Percentiles rank a stretch among this genome's conserved stretches.
Evolutionary conservation across 1,140 invertebrate genomes (phyloP).

Genomic region (Eupristina koningsbergeri): DNA sequence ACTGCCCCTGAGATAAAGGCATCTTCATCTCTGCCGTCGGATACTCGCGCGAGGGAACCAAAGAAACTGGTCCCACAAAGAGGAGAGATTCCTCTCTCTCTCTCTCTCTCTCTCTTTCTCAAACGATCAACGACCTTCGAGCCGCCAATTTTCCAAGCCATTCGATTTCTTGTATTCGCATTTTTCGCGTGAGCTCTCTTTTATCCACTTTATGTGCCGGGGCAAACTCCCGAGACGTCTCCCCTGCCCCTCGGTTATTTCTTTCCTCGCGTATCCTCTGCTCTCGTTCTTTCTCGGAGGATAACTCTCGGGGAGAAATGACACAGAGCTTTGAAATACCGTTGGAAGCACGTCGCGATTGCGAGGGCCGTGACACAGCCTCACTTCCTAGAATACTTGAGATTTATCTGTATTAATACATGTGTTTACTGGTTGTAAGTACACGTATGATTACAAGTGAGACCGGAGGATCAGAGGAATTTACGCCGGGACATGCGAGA

Average conservation of each 20-base stretch:
- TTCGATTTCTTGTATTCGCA: conserved; percentile 37
- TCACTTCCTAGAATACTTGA: conserved; percentile 26
- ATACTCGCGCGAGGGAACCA: neutral
- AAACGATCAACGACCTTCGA: conserved; percentile 42
- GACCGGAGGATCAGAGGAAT: neutral
- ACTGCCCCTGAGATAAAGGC: conserved; percentile 33
- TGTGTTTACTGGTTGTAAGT: neutral
- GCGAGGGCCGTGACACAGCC: neutral
- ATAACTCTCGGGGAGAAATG: neutral
- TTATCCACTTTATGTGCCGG: neutral
- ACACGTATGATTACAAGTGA: neutral
- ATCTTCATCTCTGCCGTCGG: conserved; percentile 10
- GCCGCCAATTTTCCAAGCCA: conserved; percentile 16
- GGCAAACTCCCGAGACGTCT: no score
- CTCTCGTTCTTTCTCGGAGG: neutral
- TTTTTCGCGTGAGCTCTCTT: conserved; percentile 26
- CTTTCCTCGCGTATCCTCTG: neutral
- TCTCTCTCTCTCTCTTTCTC: neutral
- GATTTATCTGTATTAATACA: neutral
- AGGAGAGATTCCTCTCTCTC: no score
- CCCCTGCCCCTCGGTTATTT: no score
- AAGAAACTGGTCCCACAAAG: conserved; percentile 44
- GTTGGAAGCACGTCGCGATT: neutral
- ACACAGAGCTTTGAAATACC: neutral
- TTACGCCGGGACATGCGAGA: neutral